phyloP scores from a whole-genome alignment of 2,797 vertebrate species.

The Novumbra hubbsi region DNA sequence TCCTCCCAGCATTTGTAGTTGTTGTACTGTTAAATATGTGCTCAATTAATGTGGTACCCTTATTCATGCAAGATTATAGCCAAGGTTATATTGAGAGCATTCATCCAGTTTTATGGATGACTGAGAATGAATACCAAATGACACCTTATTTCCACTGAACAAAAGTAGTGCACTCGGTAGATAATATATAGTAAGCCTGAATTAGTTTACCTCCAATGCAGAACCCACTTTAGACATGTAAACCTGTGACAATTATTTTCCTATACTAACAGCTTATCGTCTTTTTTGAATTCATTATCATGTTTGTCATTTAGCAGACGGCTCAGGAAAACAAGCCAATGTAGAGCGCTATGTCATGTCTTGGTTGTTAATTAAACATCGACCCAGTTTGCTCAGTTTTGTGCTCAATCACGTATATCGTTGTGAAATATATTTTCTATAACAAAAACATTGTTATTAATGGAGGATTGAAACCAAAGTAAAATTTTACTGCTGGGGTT shows the following conservation, averaged over 20 bases:
- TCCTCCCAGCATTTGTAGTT: too few species aligned
- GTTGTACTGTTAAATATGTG: constrained; percentile 14
- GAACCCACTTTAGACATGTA: background rate
- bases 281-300: too few species aligned
- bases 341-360: too few species aligned
- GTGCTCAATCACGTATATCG: too few species aligned
- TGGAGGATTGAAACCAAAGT: too few species aligned
- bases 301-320: too few species aligned
- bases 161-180: background rate
- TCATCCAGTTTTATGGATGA: constrained; percentile 42
- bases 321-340: background rate
- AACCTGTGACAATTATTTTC: constrained; percentile 6
- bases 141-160: background rate
- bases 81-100: constrained; percentile 18
- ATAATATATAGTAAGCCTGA: constrained; percentile 6
- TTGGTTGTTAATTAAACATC: too few species aligned
- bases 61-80: background rate
- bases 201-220: background rate
- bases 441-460: too few species aligned
- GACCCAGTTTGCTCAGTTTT: too few species aligned
- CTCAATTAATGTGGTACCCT: constrained; percentile 29
- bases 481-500: too few species aligned
- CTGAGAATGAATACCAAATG: constrained; percentile 9
- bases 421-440: too few species aligned
- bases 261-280: too few species aligned